Conservation (phyloP, 2,113 vertebrate species). For the Malurus elegans region DNA sequence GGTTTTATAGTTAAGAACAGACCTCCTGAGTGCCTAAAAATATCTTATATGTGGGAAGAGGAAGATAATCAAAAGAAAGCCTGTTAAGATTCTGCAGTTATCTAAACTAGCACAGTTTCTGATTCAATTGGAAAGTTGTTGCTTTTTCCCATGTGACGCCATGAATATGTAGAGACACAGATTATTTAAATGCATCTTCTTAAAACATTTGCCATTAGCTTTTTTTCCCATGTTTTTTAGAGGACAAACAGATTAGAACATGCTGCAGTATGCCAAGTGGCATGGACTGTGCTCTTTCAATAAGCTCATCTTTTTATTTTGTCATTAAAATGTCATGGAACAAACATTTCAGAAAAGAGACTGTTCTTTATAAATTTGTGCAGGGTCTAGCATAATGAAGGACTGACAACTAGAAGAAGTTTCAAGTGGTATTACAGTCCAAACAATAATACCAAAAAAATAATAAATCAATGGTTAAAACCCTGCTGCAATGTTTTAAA, state of each 20-base stretch:
- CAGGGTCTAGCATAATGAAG: background rate
- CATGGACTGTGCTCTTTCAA: background rate
- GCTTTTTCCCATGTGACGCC: background rate
- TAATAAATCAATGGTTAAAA: background rate
- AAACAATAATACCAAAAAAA: background rate
- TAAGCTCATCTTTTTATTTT: background rate
- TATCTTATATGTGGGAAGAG: conserved; percentile 9
- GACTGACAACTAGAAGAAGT: background rate
- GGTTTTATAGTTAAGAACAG: background rate
- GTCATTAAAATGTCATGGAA: background rate
- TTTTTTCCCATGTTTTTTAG: background rate
- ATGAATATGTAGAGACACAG: background rate
- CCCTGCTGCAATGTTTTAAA: background rate
- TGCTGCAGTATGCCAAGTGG: background rate
- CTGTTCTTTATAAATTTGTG: background rate
- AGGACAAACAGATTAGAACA: background rate
- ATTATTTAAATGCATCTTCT: background rate
- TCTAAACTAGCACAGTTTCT: background rate
- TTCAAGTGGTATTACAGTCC: background rate
- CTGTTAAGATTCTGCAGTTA: background rate
- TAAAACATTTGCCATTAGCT: background rate
- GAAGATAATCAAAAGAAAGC: background rate
- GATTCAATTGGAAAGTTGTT: background rate
- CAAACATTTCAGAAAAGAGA: background rate
- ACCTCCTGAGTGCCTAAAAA: conserved; percentile 13